These are phyloP conservation scores for Metaphire vulgaris DNA, from an alignment of 1,140 invertebrate genomes.

Conservation along the genomic window DNA sequence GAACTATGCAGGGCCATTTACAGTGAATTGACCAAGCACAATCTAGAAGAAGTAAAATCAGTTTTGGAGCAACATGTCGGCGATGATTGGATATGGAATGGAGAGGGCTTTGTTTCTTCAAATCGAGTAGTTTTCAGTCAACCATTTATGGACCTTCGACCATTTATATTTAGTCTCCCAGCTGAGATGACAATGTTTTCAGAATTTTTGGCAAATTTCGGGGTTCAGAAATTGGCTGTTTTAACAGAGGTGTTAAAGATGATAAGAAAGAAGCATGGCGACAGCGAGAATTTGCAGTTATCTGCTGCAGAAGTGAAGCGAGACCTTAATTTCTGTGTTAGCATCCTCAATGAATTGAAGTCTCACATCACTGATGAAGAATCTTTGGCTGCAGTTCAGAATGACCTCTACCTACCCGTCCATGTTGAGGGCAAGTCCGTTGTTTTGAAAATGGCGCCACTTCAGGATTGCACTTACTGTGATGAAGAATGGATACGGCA, in stretches of 20 bases:
- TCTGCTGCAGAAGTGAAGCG: constrained; percentile 9
- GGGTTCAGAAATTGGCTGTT: neutral
- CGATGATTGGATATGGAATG: constrained; percentile 27
- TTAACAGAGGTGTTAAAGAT: constrained; percentile 21
- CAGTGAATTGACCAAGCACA: constrained; percentile 9
- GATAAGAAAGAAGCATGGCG: constrained; percentile 18
- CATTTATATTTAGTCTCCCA: constrained; percentile 25
- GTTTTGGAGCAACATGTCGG: constrained; percentile 8
- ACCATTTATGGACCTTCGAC: constrained; percentile 29
- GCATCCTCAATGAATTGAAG: constrained; percentile 30
- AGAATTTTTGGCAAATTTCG: constrained; percentile 24
- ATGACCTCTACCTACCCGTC: constrained; percentile 17
- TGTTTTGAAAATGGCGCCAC: constrained; percentile 25
- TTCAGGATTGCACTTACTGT: constrained; percentile 27
- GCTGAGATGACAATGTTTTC: constrained; percentile 12
- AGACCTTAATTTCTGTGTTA: constrained; percentile 28
- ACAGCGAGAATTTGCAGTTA: neutral
- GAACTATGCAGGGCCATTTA: constrained; percentile 23
- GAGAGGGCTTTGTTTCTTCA: constrained; percentile 25
- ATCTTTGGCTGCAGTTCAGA: constrained; percentile 8
- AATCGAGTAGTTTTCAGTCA: constrained; percentile 20
- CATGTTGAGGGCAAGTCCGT: neutral
- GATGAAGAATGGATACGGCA: constrained; percentile 29
- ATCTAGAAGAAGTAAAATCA: constrained; percentile 6
- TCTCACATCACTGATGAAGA: constrained; percentile 23